These are phyloP conservation scores for Chelidonichthys spinosus DNA, from an alignment of 2,797 vertebrate species.

Conservation along the genomic window DNA sequence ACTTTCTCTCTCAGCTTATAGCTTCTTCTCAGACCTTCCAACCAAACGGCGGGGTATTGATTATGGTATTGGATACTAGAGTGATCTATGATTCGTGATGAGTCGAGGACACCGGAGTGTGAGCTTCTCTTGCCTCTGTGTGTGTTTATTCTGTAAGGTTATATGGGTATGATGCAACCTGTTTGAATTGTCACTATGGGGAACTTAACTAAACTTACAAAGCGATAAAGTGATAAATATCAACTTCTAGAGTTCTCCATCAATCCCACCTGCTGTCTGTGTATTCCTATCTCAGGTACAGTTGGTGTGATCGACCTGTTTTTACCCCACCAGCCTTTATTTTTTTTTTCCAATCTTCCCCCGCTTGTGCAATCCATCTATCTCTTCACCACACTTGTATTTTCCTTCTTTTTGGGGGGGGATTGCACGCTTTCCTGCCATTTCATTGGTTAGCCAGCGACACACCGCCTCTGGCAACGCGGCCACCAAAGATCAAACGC, in stretches of 20 bases:
- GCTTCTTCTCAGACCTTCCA: conserved; percentile 4
- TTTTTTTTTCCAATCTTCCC: conserved; percentile 1
- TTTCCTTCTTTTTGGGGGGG: conserved; percentile 26
- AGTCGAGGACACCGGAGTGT: background rate
- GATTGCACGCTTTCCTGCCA: conserved; percentile 47
- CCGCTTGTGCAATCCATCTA: background rate
- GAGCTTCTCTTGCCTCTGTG: background rate
- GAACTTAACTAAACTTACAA: background rate
- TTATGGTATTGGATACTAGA: background rate
- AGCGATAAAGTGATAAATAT: background rate
- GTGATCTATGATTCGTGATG: background rate
- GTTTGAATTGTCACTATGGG: background rate
- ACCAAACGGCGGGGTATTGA: background rate
- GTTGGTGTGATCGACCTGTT: background rate
- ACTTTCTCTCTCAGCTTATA: background rate
- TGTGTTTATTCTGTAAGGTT: background rate
- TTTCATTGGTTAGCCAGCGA: conserved; percentile 65
- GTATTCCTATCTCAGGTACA: background rate
- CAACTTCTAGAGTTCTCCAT: background rate
- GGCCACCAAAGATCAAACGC: conserved; percentile 61
- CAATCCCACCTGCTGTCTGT: background rate
- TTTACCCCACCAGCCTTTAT: background rate
- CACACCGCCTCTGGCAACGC: conserved; percentile 66
- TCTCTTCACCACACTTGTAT: background rate
- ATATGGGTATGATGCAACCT: background rate